Conservation (phyloP, 1,140 invertebrate genomes). For the Aphaenogaster floridana region DNA sequence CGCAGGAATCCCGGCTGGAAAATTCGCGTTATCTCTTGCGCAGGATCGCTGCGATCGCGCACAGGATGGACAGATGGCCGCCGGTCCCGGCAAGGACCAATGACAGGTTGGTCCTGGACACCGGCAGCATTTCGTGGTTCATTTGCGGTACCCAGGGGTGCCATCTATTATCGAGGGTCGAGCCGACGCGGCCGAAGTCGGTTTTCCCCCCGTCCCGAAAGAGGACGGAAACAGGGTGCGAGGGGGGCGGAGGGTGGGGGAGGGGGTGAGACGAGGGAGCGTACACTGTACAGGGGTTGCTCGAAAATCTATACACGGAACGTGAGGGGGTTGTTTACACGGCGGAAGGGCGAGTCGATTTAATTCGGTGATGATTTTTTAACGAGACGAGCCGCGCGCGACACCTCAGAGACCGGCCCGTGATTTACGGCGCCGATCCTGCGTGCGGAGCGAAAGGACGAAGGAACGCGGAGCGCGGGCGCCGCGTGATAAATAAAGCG, state of each 20-base stretch:
- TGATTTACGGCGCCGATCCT: constrained; percentile 60
- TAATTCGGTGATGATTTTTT: constrained; percentile 87
- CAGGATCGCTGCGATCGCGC: constrained; percentile 65
- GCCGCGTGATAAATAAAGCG: constrained; percentile 47
- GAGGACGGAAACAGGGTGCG: constrained; percentile 12
- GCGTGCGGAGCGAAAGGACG: constrained; percentile 25
- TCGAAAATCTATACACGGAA: constrained; percentile 70
- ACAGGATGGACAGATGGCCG: constrained; percentile 83
- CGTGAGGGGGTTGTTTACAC: constrained; percentile 85
- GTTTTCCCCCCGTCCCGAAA: constrained; percentile 56
- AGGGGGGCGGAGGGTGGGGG: background rate
- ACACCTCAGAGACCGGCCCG: constrained; percentile 63
- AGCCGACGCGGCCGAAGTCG: constrained; percentile 66
- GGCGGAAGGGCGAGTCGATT: constrained; percentile 83
- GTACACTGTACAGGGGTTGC: background rate
- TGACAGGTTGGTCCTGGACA: constrained; percentile 86
- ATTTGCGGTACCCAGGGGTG: constrained; percentile 87
- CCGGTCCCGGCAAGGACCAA: constrained; percentile 79
- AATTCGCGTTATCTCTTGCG: constrained; percentile 67
- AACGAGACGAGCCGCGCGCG: constrained; percentile 80
- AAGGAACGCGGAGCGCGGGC: background rate
- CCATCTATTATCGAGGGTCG: constrained; percentile 86
- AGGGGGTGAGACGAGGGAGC: background rate
- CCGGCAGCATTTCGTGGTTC: constrained; percentile 87
- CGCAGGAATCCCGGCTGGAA: constrained; percentile 34